Conservation (phyloP, 2,113 vertebrate genomes). For the Pteronura brasiliensis region DNA sequence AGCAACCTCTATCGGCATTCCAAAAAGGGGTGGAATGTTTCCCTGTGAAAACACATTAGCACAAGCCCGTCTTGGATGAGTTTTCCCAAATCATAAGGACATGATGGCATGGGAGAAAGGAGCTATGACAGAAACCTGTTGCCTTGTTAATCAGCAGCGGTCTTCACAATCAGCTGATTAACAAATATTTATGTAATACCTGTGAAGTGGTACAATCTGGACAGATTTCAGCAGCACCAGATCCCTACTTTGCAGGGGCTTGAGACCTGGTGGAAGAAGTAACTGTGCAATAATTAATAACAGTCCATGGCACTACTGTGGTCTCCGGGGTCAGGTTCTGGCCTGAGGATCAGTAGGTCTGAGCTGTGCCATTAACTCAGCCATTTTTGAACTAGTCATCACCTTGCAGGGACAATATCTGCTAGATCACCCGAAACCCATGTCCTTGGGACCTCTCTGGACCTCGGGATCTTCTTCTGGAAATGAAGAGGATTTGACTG, state of each 20-base stretch:
- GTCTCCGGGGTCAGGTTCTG: background rate
- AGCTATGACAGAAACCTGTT: background rate
- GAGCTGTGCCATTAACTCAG: background rate
- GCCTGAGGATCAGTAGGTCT: background rate
- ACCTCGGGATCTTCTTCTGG: background rate
- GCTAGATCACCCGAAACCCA: background rate
- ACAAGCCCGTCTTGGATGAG: background rate
- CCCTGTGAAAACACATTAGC: background rate
- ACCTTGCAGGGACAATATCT: background rate
- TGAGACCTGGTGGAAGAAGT: background rate
- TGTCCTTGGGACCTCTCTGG: background rate
- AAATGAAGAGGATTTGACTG: background rate
- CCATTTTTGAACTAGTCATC: background rate
- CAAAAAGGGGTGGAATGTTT: background rate
- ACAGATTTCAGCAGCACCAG: background rate
- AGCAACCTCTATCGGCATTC: constrained; percentile 2
- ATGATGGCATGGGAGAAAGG: background rate
- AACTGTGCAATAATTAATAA: background rate
- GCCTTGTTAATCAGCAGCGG: constrained; percentile 8
- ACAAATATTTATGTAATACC: background rate
- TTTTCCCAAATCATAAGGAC: background rate
- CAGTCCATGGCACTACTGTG: accelerated
- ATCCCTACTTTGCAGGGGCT: background rate
- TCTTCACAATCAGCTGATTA: background rate
- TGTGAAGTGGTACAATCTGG: background rate